These are phyloP conservation scores for Peromyscus leucopus DNA, from an alignment of 2,113 vertebrate genomes.

Conservation along the genomic window DNA sequence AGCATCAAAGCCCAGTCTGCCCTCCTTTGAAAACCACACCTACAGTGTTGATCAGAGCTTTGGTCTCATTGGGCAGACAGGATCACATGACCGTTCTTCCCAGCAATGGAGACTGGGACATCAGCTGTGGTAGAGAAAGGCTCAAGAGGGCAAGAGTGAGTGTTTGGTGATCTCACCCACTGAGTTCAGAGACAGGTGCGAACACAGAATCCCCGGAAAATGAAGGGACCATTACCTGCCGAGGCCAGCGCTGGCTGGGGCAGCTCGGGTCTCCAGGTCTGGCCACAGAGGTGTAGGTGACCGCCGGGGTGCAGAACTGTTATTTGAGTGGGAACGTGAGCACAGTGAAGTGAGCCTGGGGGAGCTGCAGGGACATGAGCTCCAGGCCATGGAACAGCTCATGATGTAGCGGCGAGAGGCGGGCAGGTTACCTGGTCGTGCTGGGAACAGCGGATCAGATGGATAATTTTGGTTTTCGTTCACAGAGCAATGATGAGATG, in stretches of 20 bases:
- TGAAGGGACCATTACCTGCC: background rate
- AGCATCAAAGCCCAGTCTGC: background rate
- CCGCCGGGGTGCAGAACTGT: background rate
- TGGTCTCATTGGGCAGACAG: background rate
- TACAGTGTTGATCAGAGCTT: background rate
- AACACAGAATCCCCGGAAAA: background rate
- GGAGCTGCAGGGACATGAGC: background rate
- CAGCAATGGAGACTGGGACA: background rate
- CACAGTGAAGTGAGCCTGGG: background rate
- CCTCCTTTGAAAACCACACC: background rate
- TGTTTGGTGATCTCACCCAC: background rate
- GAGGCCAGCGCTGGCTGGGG: background rate
- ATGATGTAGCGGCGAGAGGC: background rate
- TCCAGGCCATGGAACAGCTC: background rate
- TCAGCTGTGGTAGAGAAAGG: background rate
- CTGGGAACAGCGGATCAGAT: background rate
- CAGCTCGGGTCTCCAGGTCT: background rate
- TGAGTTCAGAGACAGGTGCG: background rate
- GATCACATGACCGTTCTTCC: background rate
- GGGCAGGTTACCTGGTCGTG: constrained; percentile 37
- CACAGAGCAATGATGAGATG: background rate
- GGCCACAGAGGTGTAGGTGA: background rate
- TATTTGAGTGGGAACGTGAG: background rate
- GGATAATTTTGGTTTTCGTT: constrained; percentile 1
- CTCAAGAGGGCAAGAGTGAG: background rate